Evolutionary conservation across 2,113 vertebrate genomes (phyloP).

Genomic region (Anolis sagrei): DNA sequence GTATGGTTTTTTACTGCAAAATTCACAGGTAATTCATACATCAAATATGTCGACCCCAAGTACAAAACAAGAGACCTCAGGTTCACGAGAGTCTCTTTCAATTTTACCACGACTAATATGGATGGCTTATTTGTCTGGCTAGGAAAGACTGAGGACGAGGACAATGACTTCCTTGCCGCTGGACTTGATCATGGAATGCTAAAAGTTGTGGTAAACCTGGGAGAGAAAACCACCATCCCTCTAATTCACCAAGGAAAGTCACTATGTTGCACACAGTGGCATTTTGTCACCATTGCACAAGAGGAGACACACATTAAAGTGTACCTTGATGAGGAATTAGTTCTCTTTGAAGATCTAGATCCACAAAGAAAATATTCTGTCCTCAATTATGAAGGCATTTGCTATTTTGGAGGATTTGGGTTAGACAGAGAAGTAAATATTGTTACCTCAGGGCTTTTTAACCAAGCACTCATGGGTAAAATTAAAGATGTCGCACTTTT

Average conservation of each 20-base stretch:
- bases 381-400: constrained; percentile 81
- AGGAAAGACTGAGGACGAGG: constrained; percentile 82
- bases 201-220: constrained; percentile 86
- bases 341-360: constrained; percentile 82
- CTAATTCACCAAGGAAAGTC: constrained; percentile 63
- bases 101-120: constrained; percentile 74
- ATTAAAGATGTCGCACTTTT: constrained; percentile 84
- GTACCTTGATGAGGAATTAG: constrained; percentile 72
- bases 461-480: constrained; percentile 79
- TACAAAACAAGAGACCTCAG: constrained; percentile 79
- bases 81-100: constrained; percentile 79
- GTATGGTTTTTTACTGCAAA: constrained; percentile 72
- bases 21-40: constrained; percentile 82
- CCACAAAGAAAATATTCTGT: constrained; percentile 82
- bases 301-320: constrained; percentile 83
- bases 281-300: constrained; percentile 75
- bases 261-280: constrained; percentile 78
- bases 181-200: constrained; percentile 79
- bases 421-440: constrained; percentile 71
- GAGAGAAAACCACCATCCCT: constrained; percentile 78
- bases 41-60: constrained; percentile 81
- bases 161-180: constrained; percentile 85
- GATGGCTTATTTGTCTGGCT: constrained; percentile 84
- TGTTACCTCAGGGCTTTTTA: constrained; percentile 83
- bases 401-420: constrained; percentile 89